These are phyloP conservation scores for Acomys russatus DNA, from an alignment of 2,797 vertebrate genomes.

Conservation along the genomic window DNA sequence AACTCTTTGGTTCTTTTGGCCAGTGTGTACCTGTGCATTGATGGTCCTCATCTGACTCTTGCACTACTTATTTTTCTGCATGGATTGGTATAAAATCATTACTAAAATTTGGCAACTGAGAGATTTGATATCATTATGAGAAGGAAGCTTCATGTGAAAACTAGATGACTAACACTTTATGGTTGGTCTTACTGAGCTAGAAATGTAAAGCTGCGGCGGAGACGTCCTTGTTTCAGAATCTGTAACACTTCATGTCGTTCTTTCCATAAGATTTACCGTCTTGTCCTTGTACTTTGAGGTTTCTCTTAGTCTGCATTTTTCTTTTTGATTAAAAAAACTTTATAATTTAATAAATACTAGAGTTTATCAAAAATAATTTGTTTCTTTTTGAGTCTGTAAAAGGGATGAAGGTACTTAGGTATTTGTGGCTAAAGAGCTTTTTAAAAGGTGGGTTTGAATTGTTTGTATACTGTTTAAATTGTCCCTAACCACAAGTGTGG, in stretches of 20 bases:
- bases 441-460: constrained; percentile 53
- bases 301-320: constrained; percentile 87
- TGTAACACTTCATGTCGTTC: constrained; percentile 85
- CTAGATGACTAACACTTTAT: constrained; percentile 87
- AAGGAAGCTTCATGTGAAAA: constrained; percentile 88
- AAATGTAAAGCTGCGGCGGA: constrained; percentile 88
- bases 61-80: constrained; percentile 90
- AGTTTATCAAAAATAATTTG: constrained; percentile 89
- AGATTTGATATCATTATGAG: constrained; percentile 83
- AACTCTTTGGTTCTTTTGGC: constrained; percentile 85
- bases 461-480: not conserved
- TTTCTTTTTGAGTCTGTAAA: constrained; percentile 75
- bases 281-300: constrained; percentile 89
- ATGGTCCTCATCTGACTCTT: constrained; percentile 87
- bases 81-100: constrained; percentile 89
- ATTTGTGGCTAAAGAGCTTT: not conserved
- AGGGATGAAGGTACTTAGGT: constrained; percentile 51
- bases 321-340: constrained; percentile 90
- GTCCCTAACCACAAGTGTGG: constrained; percentile 11
- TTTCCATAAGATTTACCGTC: constrained; percentile 88
- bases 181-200: constrained; percentile 83
- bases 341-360: constrained; percentile 93
- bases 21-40: constrained; percentile 87
- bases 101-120: constrained; percentile 86
- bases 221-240: constrained; percentile 88